Evolutionary conservation across 2,888 invertebrate genomes (phyloP), one percentile per base, ranked within the genome.

Genomic region (Coleophora deauratella): DNA sequence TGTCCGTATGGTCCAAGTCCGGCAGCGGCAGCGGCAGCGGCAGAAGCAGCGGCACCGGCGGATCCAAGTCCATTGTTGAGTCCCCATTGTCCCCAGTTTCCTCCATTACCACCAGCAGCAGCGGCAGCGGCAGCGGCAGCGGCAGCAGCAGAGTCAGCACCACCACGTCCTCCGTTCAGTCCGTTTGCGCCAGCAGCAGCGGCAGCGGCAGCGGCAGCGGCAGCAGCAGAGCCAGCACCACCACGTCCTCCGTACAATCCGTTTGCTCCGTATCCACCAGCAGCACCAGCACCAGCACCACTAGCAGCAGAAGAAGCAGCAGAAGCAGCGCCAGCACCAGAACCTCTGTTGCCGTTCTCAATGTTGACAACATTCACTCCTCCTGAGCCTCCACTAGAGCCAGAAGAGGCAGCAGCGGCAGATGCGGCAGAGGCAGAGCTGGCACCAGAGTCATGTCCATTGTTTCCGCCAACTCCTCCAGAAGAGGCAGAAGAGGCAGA

Each of bases 351-450:
- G n/a, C n/a, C n/a, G n/a, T n/a, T n/a, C n/a, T n/a, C n/a, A n/a
- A n/a, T n/a, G n/a, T n/a, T n/a, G n/a, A n/a, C n/a, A n/a, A n/a
- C n/a, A n/a, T n/a, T n/a, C n/a, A n/a, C 28, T 28, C 44, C 9
- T 28, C 28, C 42, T n/a, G 41, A 35, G 13, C 41, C 38, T 15
- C 40, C 30, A 30, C 39, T 38, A 32, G 37, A 34, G 9, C 42
- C 27, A 12, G 44, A 44, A 14, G 43, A 31, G 11, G 43, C 41
- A 10, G 45, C n/a, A 7, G 50, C 40, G 7, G 50, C 48, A 2
- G 46, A 28, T 3, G 49, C 43, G n/a, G 52, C 44, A 10, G 48
- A 40, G n/a, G 46, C 36, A 12, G 50, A 35, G 9, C 28, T n/a
- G n/a, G n/a, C n/a, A n/a, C n/a, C n/a, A n/a, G n/a, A n/a, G n/a